These are phyloP conservation scores for Lithobates pipiens DNA, from an alignment of 2,797 vertebrate genomes.

Conservation along the genomic window DNA sequence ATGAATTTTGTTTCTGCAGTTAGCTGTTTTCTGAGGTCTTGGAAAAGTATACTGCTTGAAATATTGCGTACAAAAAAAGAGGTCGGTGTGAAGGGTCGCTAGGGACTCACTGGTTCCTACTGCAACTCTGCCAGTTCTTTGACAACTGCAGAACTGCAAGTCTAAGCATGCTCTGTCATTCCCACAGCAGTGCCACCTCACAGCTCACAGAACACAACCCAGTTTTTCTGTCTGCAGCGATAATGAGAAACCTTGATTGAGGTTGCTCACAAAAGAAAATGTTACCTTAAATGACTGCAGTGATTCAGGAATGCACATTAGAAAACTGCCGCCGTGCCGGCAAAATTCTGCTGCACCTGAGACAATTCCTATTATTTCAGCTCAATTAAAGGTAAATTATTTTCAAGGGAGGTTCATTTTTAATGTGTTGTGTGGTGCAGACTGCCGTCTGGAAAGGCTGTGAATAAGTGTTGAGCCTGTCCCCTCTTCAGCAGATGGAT, in stretches of 20 bases:
- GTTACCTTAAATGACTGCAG: background rate
- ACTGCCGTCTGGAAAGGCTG: background rate
- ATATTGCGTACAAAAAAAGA: too few relatives aligned
- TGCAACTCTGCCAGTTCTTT: too few relatives aligned
- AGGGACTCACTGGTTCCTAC: too few relatives aligned
- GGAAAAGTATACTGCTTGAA: too few relatives aligned
- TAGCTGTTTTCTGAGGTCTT: too few relatives aligned
- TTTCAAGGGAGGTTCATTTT: background rate
- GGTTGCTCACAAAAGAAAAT: background rate
- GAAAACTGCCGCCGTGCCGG: background rate
- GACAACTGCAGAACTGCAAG: too few relatives aligned
- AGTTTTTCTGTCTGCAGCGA: background rate
- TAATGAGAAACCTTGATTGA: background rate
- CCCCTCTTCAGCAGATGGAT: conserved; percentile 29
- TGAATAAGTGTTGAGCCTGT: background rate
- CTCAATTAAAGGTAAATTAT: conserved; percentile 1
- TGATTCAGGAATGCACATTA: background rate
- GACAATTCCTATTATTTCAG: background rate
- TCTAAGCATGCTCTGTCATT: too few relatives aligned
- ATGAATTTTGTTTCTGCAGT: too few relatives aligned
- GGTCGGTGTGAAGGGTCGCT: too few relatives aligned
- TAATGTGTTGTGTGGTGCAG: background rate
- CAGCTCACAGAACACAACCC: background rate
- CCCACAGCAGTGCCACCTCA: background rate
- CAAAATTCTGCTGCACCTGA: background rate